Evolutionary conservation across 30 jellyfish, hydroid and myxozoan genomes (phyloP), one percentile per base, ranked within the genome.

Genomic region (Chrysaora quinquecirrha): DNA sequence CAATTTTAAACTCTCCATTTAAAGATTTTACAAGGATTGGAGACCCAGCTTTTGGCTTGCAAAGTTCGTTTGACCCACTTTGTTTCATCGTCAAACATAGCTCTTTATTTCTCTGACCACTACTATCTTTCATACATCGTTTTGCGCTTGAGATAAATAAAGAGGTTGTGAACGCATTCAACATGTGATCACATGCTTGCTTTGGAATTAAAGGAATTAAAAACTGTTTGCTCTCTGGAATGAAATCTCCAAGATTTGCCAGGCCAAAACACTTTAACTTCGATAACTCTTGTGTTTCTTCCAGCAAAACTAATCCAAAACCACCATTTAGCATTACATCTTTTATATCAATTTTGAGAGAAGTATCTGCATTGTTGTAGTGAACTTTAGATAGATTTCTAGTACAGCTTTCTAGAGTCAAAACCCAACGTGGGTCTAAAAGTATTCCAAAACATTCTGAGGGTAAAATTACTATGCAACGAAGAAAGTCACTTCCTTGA

Each of bases 121-220:
- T 67, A 48, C 66, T 72, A 31, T 80, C 49, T 43, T 43, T 52
- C 43, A 72, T 62, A 65, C 92, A 82, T 34, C 61, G 63, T 56
- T 69, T 72, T n/a, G 73, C 74, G 11, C 48, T 75, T 19, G 87
- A 52, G 56, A 70, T 80, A 82, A 82, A 68, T 52, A 82, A 60
- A 30, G 78, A 64, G 66, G 64, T 82, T n/a, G 47, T 34, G 25
- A 69, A 14, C 14, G 73, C 31, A 18, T 3, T 52, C 68, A 52
- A 10, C 68, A 20, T 52, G 9, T 19, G 27, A 3, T 54, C 66
- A 3, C 33, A 38, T 49, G 86, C 66, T 82, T 82, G 92, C 67
- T 50, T 54, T 48, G 85, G 85, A 24, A 82, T 58, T 23, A 82
- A 10, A 20, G 92, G 75, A 25, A 82, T 74, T 27, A 70, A 28